Evolutionary conservation across 2,797 vertebrate species (phyloP), one percentile per base, ranked within the genome.

Genomic region (Champsocephalus gunnari): DNA sequence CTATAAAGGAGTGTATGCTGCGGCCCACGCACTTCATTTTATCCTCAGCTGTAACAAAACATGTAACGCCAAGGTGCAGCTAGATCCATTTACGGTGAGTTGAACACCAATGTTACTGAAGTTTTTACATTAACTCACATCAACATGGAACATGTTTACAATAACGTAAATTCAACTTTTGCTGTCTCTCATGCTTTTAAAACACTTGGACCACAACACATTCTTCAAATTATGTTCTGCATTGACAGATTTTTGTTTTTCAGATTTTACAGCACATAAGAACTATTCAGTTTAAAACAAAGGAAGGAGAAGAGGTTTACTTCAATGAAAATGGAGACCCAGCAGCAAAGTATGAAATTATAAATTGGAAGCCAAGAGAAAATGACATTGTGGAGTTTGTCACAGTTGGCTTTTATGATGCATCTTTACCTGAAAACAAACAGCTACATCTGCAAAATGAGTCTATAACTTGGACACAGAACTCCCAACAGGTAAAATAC

Each of bases 1-100:
- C 6, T 95, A 95, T 64, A 95, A 94, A 85, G 93, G 73, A 50
- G 93, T 95, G 5, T 94, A 94, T 75, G 93, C 93, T 51, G 84
- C 92, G 63, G 93, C 93, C 14, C 90, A 95, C 41, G 85, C 92
- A 9, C 84, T 95, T 48, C 93, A 95, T 48, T 34, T 8, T 1
- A 44, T 91, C n/a, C 84, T 94, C 3, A 67, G 56, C n/a, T 94
- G 94, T 62, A 83, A 86, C 34, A 32, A 88, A 79, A 89, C 81
- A 57, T 94, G 93, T 69, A 60, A 73, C 19, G 77, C 79, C 9
- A 87, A 71, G 3, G 54, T 81, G 49, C 72, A 75, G 55, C 75
- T 87, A 24, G 81, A 92, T 83, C 88, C 90, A 45, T 74, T 71
- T n/a, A 91, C 16, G 54, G 94, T 94, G 68, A 81, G 92, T 79